Conservation (phyloP, 1,140 invertebrate genomes). For the Varroa destructor region DNA sequence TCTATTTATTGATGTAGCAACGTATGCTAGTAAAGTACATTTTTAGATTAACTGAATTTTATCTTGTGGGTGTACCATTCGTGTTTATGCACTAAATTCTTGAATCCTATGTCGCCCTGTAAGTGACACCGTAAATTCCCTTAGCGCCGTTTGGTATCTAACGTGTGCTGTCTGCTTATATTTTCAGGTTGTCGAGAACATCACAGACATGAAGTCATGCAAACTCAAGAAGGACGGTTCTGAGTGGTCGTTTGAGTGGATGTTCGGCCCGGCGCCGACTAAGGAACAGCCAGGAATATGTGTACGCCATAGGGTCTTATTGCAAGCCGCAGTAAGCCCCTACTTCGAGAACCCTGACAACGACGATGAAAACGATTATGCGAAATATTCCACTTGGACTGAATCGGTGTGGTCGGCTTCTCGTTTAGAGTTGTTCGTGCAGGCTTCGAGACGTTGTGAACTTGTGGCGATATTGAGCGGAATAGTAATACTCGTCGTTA, state of each 20-base stretch:
- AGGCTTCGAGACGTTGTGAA: constrained; percentile 54
- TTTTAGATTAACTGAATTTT: too few species aligned
- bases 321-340: background rate
- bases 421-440: constrained; percentile 62
- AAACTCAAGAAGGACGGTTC: background rate
- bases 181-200: constrained; percentile 30
- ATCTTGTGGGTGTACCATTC: too few species aligned
- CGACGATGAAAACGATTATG: constrained; percentile 63
- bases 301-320: constrained; percentile 38
- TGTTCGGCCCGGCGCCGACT: constrained; percentile 15
- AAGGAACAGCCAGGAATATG: background rate
- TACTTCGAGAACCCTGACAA: background rate
- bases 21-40: too few species aligned
- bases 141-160: too few species aligned
- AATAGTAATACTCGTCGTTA: constrained; percentile 48
- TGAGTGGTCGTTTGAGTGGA: constrained; percentile 25
- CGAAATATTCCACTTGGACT: constrained; percentile 72
- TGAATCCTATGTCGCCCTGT: too few species aligned
- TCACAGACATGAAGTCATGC: constrained; percentile 26
- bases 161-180: background rate
- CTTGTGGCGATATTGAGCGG: constrained; percentile 52
- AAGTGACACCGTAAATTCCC: too few species aligned
- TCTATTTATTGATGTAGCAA: too few species aligned
- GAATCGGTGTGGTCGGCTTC: constrained; percentile 69
- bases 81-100: too few species aligned